phyloP scores from a whole-genome alignment of 2,888 invertebrate species.

The Trileptium ribeirensis region DNA sequence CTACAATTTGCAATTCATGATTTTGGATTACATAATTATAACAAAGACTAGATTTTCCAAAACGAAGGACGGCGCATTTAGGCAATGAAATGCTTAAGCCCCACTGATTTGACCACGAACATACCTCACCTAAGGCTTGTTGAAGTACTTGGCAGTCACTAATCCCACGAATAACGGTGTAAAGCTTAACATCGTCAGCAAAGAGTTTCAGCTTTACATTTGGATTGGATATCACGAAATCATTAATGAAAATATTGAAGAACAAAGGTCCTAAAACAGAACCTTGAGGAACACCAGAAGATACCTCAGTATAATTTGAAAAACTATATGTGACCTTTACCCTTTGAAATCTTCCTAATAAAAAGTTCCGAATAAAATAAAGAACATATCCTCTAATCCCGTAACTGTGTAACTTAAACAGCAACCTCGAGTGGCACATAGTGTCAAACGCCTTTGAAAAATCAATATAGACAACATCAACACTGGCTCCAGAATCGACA shows the following conservation, averaged over 20 bases:
- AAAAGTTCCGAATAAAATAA: background rate
- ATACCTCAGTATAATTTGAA: background rate
- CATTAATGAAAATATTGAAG: slow-evolving; percentile 13
- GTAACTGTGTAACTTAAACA: background rate
- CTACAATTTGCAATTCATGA: no score
- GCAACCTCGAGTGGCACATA: background rate
- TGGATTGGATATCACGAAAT: no score
- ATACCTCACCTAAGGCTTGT: no score
- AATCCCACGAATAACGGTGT: no score
- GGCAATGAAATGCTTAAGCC: no score
- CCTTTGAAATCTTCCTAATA: background rate
- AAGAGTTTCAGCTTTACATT: slow-evolving; percentile 1
- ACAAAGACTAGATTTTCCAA: no score
- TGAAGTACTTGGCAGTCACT: no score
- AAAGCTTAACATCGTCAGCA: slow-evolving; percentile 14
- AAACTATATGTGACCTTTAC: background rate
- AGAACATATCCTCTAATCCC: background rate
- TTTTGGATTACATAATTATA: no score
- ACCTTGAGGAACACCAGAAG: slow-evolving; percentile 18
- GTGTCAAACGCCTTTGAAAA: background rate
- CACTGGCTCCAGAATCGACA: background rate
- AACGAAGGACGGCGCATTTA: no score
- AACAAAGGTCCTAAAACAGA: slow-evolving; percentile 9
- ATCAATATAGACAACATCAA: slow-evolving; percentile 8
- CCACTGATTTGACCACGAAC: no score